Evolutionary conservation across 2,113 vertebrate genomes (phyloP), one percentile per base, ranked within the genome.

Genomic region (Australoheros scitulus): DNA sequence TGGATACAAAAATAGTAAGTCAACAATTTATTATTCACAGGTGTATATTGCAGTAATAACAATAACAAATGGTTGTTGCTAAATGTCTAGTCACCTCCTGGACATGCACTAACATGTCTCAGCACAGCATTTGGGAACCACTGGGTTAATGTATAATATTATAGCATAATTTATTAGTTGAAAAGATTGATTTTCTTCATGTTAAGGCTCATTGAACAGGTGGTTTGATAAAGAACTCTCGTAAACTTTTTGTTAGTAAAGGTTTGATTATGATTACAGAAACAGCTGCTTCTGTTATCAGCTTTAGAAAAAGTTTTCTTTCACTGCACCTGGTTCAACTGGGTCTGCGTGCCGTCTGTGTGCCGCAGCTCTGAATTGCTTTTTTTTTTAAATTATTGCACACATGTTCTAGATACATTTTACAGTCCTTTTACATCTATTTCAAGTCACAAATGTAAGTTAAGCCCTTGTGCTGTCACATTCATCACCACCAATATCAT

Each of bases 241-340:
- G 1, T 26, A 14, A 14, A 22, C 64, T 47, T 68, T 47, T 47
- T 47, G 47, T 26, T 26, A 17, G 22, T 26, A 2, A 18, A 26
- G 22, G 3, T 68, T 47, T 47, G 22, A 68, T 68, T 68, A 14
- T 26, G 64, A 47, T 2, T 68, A 47, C 22, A 65, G 14, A 65
- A 65, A 65, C 0, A 43, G 43, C 7, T 65, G 38, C 0, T 1
- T 22, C 38, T 18, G 8, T 68, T 47, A 0, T 14, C 17, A 68
- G 47, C 38, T 68, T 26, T 11, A 68, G 22, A 18, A 68, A 68
- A 52, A 1, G 15, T 18, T 55, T 55, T 55, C 18, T 20, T 20
- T 20, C 18, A 4, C 22, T 70, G 24, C 1, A 68, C 38, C 24
- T 65, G 63, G 38, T 43, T 65, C 14, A 68, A 14, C 64, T 6